Evolutionary conservation across 1,140 invertebrate species (phyloP), one percentile per base, ranked within the genome.

Genomic region (Chelonus insularis): DNA sequence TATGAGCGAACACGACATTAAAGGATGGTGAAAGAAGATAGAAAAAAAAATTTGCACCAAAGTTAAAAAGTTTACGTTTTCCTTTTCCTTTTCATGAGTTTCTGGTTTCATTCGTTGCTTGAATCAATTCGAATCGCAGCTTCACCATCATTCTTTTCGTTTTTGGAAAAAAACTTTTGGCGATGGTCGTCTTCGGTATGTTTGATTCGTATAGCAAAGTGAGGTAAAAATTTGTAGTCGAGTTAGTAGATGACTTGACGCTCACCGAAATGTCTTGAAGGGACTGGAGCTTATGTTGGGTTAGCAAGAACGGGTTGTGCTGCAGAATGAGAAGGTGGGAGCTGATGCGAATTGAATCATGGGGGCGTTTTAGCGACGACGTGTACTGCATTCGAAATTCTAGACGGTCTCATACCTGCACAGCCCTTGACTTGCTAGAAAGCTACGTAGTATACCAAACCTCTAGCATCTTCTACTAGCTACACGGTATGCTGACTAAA

Each of bases 271-370:
- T 5, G 47, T 50, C 41, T 45, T 43, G 20, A 56, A 43, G 55
- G 39, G 52, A 39, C 11, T 16, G 39, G 36, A 62, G 54, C 48
- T n/a, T 45, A 39, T 43, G 16, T 20, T 8, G 37, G 12, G 37
- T 39, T 39, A 48, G 45, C 14, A 57, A 43, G 37, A 43, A 36
- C 57, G 18, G 41, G 52, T 39, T 9, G 20, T 29, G 59, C 7
- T 7, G 8, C 23, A 6, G 43, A 36, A 32, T 21, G 57, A 16
- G 39, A 67, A 65, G 61, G 61, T 59, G 57, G 63, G 61, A 62
- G 62, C 72, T 77, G 77, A 80, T 78, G 77, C 72, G 77, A 79
- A 79, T 78, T 77, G 77, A 78, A 80, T 79, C 76, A 79, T 78
- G 73, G 73, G 75, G 75, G 75, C 75, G 76, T 80, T 80, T 80